Conservation (phyloP, 2,888 invertebrate genomes). For the Hirtodrosophila trivittata region DNA sequence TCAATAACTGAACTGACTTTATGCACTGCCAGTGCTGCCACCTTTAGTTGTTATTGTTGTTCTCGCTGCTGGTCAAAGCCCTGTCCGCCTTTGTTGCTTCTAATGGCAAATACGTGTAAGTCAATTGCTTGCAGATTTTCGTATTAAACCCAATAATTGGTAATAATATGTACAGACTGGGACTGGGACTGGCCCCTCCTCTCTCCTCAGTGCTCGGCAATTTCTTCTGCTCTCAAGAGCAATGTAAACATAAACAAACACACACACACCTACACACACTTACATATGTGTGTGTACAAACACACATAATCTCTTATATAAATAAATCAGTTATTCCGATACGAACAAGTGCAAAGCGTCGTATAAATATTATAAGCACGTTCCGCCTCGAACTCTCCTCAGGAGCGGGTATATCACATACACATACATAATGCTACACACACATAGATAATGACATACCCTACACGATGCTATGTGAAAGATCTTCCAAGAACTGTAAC, state of each 20-base stretch:
- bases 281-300: neutral
- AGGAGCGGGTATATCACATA: too few species aligned
- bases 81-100: neutral
- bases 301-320: slow-evolving; percentile 2
- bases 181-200: slow-evolving; percentile 16
- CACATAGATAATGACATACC: too few species aligned
- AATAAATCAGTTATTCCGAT: slow-evolving; percentile 51
- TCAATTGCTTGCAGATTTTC: slow-evolving; percentile 40
- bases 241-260: slow-evolving; percentile 14
- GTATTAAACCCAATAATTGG: slow-evolving; percentile 36
- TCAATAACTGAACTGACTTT: too few species aligned
- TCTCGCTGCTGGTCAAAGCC: neutral
- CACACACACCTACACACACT: slow-evolving; percentile 1
- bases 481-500: too few species aligned
- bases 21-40: neutral
- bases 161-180: slow-evolving; percentile 29
- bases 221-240: slow-evolving; percentile 23
- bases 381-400: slow-evolving; percentile 1
- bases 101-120: slow-evolving; percentile 53
- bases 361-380: slow-evolving; percentile 43
- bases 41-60: neutral
- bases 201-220: slow-evolving; percentile 20
- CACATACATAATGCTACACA: too few species aligned
- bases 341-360: slow-evolving; percentile 34
- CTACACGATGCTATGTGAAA: too few species aligned